Conservation (phyloP, 2,113 vertebrate genomes). For the Barbus barbus region DNA sequence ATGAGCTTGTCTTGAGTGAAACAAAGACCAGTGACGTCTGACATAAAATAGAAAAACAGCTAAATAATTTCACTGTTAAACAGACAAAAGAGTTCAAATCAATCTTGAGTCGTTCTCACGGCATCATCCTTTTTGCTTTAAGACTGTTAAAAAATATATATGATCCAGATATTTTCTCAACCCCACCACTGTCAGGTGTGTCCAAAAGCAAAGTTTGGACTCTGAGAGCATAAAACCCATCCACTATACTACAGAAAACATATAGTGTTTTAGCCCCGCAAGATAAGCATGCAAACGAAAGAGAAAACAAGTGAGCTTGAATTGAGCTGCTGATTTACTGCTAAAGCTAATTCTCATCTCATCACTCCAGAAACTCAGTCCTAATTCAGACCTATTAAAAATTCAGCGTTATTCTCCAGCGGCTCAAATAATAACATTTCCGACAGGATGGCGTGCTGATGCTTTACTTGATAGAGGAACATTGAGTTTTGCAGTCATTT, state of each 20-base stretch:
- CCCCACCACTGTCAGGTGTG: neutral
- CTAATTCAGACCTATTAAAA: slow-evolving; percentile 26
- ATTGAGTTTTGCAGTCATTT: slow-evolving; percentile 19
- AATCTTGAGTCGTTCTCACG: neutral
- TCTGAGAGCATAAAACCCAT: too few relatives aligned
- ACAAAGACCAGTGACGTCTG: neutral
- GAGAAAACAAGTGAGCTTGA: neutral
- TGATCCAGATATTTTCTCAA: too few relatives aligned
- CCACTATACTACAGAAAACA: too few relatives aligned
- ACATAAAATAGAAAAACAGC: neutral
- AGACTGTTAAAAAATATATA: too few relatives aligned
- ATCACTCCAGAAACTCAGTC: slow-evolving; percentile 5
- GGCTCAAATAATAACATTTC: slow-evolving; percentile 27
- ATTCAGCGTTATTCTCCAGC: slow-evolving; percentile 13
- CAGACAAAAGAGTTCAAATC: neutral
- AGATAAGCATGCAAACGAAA: neutral
- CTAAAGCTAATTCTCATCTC: slow-evolving; percentile 12
- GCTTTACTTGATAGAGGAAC: slow-evolving; percentile 32
- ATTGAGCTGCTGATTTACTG: slow-evolving; percentile 10
- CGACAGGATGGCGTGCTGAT: slow-evolving; percentile 9
- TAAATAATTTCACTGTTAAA: too few relatives aligned
- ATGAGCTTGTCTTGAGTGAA: neutral
- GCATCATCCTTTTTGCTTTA: too few relatives aligned
- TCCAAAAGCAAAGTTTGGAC: too few relatives aligned
- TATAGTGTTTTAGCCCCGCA: neutral